Evolutionary conservation across 1,140 invertebrate species (phyloP).

Genomic region (Meteorus sp.): DNA sequence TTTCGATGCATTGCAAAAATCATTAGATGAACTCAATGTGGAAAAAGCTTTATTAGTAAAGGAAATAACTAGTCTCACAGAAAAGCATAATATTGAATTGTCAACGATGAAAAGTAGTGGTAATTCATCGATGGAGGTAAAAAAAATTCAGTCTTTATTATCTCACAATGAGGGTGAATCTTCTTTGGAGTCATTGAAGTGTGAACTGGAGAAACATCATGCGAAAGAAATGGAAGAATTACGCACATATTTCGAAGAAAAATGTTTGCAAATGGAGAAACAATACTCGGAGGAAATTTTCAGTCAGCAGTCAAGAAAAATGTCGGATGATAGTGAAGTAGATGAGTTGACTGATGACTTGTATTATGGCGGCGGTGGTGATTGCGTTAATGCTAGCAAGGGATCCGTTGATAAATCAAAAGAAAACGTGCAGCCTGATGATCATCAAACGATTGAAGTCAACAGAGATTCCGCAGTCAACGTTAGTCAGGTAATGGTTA

Average conservation of each 20-base stretch:
- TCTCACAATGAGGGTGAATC: conserved; percentile 59
- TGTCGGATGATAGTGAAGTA: conserved; percentile 56
- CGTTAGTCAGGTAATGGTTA: conserved; percentile 45
- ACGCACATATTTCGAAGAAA: conserved; percentile 75
- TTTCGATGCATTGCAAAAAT: conserved; percentile 31
- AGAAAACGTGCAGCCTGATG: conserved; percentile 2
- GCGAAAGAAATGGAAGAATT: conserved; percentile 75
- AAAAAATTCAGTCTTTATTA: conserved; percentile 47
- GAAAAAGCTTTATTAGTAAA: conserved; percentile 31
- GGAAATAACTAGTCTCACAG: conserved; percentile 32
- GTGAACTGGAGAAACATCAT: conserved; percentile 66
- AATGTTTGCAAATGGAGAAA: conserved; percentile 75
- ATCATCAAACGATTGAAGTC: conserved; percentile 3
- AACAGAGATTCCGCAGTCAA: conserved; percentile 9
- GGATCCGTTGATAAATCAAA: conserved; percentile 29
- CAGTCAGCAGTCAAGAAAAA: conserved; percentile 68
- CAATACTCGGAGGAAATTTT: conserved; percentile 74
- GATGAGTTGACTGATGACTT: conserved; percentile 53
- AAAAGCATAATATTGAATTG: conserved; percentile 51
- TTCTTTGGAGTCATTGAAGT: conserved; percentile 58
- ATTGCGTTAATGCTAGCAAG: conserved; percentile 36
- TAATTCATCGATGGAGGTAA: conserved; percentile 34
- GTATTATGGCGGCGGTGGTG: conserved; percentile 42
- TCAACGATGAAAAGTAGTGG: conserved; percentile 31
- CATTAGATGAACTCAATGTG: not conserved